These are phyloP conservation scores for Rhabdomys pumilio DNA, from an alignment of 2,797 vertebrate species.

Conservation along the genomic window DNA sequence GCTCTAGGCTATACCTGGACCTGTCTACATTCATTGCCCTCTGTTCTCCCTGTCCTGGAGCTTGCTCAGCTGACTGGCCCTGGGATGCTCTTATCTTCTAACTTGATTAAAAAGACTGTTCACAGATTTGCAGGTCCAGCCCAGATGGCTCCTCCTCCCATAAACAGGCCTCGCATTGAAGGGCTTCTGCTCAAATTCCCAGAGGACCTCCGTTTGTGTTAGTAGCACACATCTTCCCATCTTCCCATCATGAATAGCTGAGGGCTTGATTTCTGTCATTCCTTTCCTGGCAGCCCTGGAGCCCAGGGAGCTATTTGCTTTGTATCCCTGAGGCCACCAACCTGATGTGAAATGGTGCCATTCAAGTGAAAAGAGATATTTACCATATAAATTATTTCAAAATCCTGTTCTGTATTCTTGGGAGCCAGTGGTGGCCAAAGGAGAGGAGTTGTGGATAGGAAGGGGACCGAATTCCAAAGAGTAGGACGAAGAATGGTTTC, in stretches of 20 bases:
- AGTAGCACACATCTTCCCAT: background rate
- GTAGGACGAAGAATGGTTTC: background rate
- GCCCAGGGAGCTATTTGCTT: background rate
- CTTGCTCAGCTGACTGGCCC: background rate
- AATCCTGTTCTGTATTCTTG: background rate
- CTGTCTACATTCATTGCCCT: background rate
- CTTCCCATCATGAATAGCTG: background rate
- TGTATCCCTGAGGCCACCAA: background rate
- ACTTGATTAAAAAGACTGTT: background rate
- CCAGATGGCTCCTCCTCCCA: background rate
- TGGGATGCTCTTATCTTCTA: background rate
- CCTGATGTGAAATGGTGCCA: background rate
- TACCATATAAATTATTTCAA: background rate
- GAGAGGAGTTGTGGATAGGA: background rate
- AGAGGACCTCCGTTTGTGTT: background rate
- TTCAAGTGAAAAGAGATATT: background rate
- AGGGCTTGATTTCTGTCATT: background rate
- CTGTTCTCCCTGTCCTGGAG: background rate
- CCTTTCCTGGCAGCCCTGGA: background rate
- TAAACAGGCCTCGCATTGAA: background rate
- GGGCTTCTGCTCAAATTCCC: background rate
- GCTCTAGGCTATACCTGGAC: background rate
- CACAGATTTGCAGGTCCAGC: background rate
- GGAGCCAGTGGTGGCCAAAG: background rate
- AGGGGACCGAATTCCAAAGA: slow-evolving; percentile 1